These are phyloP conservation scores for Melieria omissa DNA, from an alignment of 2,888 invertebrate genomes.

Conservation along the genomic window DNA sequence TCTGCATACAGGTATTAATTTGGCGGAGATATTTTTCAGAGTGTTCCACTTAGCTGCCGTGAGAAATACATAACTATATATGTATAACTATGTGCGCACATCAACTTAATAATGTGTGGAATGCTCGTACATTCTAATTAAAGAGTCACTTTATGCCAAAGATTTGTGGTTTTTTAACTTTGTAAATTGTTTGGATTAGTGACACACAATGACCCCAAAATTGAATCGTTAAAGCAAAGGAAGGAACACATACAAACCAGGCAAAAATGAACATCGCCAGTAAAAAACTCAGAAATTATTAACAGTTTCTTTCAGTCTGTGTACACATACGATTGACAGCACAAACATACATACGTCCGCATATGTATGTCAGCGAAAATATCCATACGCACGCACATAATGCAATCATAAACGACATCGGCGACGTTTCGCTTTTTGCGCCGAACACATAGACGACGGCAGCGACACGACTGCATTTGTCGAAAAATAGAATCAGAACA, in stretches of 20 bases:
- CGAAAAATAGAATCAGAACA: too few relatives aligned
- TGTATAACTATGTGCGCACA: neutral
- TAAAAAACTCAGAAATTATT: slow-evolving; percentile 14
- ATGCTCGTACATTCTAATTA: slow-evolving; percentile 16
- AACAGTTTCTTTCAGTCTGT: neutral
- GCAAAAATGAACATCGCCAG: neutral
- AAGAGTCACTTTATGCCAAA: slow-evolving; percentile 54
- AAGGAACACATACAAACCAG: slow-evolving; percentile 2
- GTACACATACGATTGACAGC: neutral
- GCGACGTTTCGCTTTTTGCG: too few relatives aligned
- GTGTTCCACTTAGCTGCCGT: neutral
- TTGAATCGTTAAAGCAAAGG: slow-evolving; percentile 25
- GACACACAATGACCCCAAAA: slow-evolving; percentile 21
- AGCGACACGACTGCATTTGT: too few relatives aligned
- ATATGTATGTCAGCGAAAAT: neutral
- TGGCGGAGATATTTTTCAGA: neutral
- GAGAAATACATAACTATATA: neutral
- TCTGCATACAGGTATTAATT: too few relatives aligned
- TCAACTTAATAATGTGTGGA: neutral
- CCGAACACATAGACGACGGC: too few relatives aligned
- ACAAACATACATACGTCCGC: neutral
- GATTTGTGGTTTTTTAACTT: slow-evolving; percentile 61
- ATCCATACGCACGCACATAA: too few relatives aligned
- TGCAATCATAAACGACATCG: too few relatives aligned
- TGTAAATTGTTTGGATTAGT: slow-evolving; percentile 58